A percentile compares a stretch with the other conserved stretches of the same genome.
These are phyloP conservation scores for Sturnus vulgaris DNA, from an alignment of 2,113 vertebrate genomes.

Conservation along the genomic window DNA sequence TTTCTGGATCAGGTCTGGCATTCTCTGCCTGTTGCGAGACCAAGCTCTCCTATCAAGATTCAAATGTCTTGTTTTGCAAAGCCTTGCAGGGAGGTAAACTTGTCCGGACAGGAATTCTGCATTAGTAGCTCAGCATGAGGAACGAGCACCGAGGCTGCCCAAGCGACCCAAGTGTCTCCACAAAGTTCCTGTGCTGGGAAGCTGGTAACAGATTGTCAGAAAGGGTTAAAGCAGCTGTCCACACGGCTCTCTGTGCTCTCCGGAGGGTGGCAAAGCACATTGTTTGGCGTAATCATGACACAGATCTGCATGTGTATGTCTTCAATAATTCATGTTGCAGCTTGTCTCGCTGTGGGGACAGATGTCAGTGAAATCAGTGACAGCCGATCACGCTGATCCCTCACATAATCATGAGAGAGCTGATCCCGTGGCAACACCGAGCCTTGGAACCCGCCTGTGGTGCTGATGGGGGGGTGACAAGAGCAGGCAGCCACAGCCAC, in stretches of 20 bases:
- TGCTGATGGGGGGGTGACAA: not conserved
- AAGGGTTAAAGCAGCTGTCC: slow-evolving; percentile 72
- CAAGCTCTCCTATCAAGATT: not conserved
- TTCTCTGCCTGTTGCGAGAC: not conserved
- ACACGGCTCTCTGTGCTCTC: slow-evolving; percentile 49
- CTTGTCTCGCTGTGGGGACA: slow-evolving; percentile 87
- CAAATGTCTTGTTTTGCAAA: not conserved
- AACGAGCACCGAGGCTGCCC: not conserved
- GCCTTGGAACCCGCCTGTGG: slow-evolving; percentile 66
- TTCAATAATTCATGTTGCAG: slow-evolving; percentile 85
- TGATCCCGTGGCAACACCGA: slow-evolving; percentile 76
- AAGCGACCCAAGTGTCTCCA: not conserved
- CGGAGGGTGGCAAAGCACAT: slow-evolving; percentile 63
- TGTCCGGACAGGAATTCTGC: not conserved
- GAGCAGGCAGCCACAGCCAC: not conserved
- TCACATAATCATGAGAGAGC: slow-evolving; percentile 76
- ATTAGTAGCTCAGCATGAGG: not conserved
- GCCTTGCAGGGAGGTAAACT: not conserved
- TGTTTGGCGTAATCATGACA: slow-evolving; percentile 72
- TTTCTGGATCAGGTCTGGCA: rapidly evolving
- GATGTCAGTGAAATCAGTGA: slow-evolving; percentile 91
- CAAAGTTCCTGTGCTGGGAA: slow-evolving; percentile 13
- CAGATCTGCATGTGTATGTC: slow-evolving; percentile 76
- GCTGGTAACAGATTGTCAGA: slow-evolving; percentile 60
- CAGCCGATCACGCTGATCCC: slow-evolving; percentile 89